Evolutionary conservation across 2,797 vertebrate species (phyloP).

Genomic region (Hipposideros larvatus): DNA sequence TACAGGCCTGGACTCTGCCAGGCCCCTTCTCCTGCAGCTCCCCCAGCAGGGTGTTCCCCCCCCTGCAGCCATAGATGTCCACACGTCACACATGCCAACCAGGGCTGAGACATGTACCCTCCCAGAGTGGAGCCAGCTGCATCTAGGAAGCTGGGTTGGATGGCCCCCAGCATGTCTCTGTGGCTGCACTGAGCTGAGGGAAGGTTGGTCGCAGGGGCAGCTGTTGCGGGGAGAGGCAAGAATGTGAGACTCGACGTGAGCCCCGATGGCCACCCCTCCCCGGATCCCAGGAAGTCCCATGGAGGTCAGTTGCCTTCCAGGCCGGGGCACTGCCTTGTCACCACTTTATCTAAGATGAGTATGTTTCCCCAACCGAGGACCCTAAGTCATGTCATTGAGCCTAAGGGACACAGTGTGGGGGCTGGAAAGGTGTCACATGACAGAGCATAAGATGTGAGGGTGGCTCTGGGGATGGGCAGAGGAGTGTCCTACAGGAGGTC

Average conservation of each 20-base stretch:
- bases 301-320: background rate
- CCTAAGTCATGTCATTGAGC: background rate
- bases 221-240: background rate
- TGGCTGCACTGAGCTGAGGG: background rate
- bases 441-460: background rate
- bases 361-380: background rate
- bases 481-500: background rate
- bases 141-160: too few relatives aligned
- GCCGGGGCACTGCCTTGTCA: background rate
- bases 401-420: background rate
- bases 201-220: background rate
- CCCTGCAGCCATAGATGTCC: background rate
- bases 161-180: background rate
- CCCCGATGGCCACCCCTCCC: background rate
- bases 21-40: background rate
- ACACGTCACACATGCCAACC: accelerated
- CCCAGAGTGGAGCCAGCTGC: too few relatives aligned
- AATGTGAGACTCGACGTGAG: background rate
- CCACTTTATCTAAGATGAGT: background rate
- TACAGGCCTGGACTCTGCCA: background rate
- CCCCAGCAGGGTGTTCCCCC: background rate
- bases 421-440: background rate
- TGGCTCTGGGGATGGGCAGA: too few relatives aligned
- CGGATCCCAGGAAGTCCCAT: background rate
- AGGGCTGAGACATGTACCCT: background rate